Conservation (phyloP, 1,140 invertebrate species). For the Trissolcus basalis region DNA sequence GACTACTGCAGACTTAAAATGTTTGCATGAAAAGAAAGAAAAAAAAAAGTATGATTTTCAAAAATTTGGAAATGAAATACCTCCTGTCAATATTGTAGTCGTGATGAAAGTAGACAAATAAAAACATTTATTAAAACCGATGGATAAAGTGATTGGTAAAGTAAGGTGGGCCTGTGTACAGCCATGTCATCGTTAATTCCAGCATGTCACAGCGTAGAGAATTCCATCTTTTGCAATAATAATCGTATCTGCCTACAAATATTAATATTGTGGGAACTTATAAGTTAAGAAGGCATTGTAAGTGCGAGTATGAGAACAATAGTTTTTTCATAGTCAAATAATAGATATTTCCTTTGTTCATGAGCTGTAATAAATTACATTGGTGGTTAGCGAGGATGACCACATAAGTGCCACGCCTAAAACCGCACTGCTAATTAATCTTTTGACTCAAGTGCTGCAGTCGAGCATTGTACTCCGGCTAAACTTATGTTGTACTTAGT, state of each 20-base stretch:
- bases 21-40: neutral
- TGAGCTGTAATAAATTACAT: slow-evolving; percentile 33
- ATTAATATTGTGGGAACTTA: slow-evolving; percentile 32
- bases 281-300: slow-evolving; percentile 1
- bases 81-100: slow-evolving; percentile 37
- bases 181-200: neutral
- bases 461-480: slow-evolving; percentile 16
- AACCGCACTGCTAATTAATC: slow-evolving; percentile 41
- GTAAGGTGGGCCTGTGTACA: slow-evolving; percentile 2
- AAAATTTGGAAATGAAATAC: slow-evolving; percentile 15
- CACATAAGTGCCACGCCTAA: slow-evolving; percentile 42
- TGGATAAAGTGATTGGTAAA: slow-evolving; percentile 23
- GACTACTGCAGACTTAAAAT: neutral
- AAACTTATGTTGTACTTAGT: slow-evolving; percentile 28
- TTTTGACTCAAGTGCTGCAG: slow-evolving; percentile 30
- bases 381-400: slow-evolving; percentile 31
- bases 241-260: slow-evolving; percentile 22
- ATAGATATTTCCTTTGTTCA: slow-evolving; percentile 19
- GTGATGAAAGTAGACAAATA: slow-evolving; percentile 10
- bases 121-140: slow-evolving; percentile 38
- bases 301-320: slow-evolving; percentile 5
- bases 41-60: slow-evolving; percentile 23
- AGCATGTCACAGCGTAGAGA: slow-evolving; percentile 5
- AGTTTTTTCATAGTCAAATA: slow-evolving; percentile 14
- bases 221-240: slow-evolving; percentile 18